These are phyloP conservation scores for Sarcoramphus papa DNA, from an alignment of 2,797 vertebrate species.

Conservation along the genomic window DNA sequence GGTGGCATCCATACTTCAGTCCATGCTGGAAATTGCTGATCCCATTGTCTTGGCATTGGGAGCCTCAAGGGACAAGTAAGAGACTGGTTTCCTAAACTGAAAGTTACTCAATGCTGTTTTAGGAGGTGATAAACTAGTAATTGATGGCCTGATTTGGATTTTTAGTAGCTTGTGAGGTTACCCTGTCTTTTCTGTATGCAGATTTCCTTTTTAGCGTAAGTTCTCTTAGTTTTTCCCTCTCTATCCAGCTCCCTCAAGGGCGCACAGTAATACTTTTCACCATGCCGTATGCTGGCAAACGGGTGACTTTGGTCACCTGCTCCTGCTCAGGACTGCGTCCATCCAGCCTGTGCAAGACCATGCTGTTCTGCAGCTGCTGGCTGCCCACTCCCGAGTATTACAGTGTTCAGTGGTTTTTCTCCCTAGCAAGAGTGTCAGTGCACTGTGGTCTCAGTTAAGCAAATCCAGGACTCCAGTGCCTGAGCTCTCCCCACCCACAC, in stretches of 20 bases:
- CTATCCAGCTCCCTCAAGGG: not conserved
- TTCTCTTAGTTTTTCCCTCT: not conserved
- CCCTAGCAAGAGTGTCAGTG: not conserved
- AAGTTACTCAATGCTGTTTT: constrained; percentile 16
- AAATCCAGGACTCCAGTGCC: not conserved
- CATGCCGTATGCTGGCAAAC: not conserved
- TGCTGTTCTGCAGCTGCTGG: not conserved
- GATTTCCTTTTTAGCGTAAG: not conserved
- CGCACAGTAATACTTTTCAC: not conserved
- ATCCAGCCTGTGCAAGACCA: not conserved
- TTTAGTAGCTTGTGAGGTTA: constrained; percentile 25
- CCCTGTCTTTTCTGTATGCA: not conserved
- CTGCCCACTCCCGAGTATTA: rapidly evolving
- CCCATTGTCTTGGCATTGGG: constrained; percentile 94
- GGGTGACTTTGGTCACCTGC: not conserved
- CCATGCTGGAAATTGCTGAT: constrained; percentile 97
- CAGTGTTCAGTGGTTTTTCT: not conserved
- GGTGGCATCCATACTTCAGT: constrained; percentile 96
- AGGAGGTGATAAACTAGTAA: not conserved
- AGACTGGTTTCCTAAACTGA: not conserved
- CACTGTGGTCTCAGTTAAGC: not conserved
- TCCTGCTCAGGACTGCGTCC: not conserved
- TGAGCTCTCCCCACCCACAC: not conserved
- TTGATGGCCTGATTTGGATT: not conserved
- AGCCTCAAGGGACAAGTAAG: constrained; percentile 96